Evolutionary conservation across 2,113 vertebrate species (phyloP).

Genomic region (Dissostichus mawsoni): DNA sequence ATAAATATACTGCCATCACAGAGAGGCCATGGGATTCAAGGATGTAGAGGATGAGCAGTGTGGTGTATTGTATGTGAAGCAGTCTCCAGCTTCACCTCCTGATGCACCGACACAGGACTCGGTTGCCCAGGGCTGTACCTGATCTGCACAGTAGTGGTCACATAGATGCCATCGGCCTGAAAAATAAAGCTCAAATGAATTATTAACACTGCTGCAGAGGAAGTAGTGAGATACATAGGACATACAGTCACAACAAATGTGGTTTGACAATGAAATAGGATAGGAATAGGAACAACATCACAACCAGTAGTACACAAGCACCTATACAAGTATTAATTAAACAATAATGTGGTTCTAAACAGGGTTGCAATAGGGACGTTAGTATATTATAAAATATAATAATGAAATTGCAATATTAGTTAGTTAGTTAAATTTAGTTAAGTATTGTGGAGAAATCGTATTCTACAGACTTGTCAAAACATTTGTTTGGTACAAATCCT

Average conservation of each 20-base stretch:
- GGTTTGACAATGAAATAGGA: background rate
- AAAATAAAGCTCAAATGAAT: constrained; percentile 57
- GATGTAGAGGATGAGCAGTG: constrained; percentile 12
- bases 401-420: no score
- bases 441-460: no score
- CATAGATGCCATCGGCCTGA: constrained; percentile 52
- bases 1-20: constrained; percentile 53
- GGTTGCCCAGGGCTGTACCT: constrained; percentile 55
- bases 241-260: constrained; percentile 41
- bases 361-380: no score
- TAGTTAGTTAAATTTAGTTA: no score
- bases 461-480: no score
- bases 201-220: constrained; percentile 62
- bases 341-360: background rate
- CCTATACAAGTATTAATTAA: background rate
- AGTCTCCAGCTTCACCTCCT: constrained; percentile 17
- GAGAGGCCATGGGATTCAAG: constrained; percentile 47
- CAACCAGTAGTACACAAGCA: background rate
- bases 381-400: no score
- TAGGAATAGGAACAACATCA: background rate
- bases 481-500: no score
- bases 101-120: constrained; percentile 39
- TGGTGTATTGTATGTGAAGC: constrained; percentile 12
- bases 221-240: constrained; percentile 26
- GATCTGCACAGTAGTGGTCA: constrained; percentile 57